phyloP scores from a whole-genome alignment of 2,113 vertebrate species.

The Chamaea fasciata region DNA sequence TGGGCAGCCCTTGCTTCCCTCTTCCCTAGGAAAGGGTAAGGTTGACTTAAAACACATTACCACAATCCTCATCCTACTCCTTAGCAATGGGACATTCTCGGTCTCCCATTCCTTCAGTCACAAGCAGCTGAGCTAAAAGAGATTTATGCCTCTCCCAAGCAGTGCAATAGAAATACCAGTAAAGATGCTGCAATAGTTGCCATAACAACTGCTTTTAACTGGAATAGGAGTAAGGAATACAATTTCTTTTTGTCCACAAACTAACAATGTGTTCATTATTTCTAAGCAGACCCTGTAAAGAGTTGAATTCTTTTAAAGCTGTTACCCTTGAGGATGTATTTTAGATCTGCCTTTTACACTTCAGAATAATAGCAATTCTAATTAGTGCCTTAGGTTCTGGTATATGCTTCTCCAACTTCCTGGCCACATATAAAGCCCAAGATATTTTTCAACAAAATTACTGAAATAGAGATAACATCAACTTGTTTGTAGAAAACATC shows the following conservation, averaged over 20 bases:
- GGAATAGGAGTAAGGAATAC: background rate
- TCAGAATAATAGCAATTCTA: background rate
- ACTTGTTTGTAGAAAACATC: background rate
- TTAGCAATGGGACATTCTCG: background rate
- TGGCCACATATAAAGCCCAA: background rate
- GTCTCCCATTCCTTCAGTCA: background rate
- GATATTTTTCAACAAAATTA: background rate
- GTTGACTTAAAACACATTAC: background rate
- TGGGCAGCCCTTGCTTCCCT: background rate
- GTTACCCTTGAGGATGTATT: background rate
- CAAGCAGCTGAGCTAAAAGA: background rate
- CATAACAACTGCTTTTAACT: slow-evolving; percentile 51
- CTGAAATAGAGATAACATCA: background rate
- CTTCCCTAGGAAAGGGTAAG: background rate
- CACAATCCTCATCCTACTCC: background rate
- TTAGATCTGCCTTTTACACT: background rate
- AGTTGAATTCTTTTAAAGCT: background rate
- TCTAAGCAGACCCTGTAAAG: background rate
- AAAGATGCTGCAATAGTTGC: slow-evolving; percentile 12
- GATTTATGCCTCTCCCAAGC: background rate
- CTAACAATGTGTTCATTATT: background rate
- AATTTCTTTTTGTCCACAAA: background rate
- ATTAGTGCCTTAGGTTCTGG: background rate
- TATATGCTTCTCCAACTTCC: background rate
- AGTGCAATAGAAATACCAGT: background rate